These are phyloP conservation scores for Bostrychus sinensis DNA, from an alignment of 2,113 vertebrate genomes.

Conservation along the genomic window DNA sequence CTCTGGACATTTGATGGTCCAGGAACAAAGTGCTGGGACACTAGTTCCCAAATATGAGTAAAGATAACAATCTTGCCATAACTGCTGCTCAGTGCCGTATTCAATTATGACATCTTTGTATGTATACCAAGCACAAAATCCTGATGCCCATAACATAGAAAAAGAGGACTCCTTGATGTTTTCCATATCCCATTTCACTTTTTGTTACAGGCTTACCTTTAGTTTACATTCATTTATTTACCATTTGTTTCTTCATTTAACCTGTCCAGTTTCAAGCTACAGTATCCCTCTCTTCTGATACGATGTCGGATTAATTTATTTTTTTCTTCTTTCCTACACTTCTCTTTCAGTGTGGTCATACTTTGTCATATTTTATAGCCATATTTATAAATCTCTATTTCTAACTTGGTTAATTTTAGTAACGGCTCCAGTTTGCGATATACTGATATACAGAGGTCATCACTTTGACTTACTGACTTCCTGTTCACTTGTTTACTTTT, in stretches of 20 bases:
- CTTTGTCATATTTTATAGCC: conserved; percentile 22
- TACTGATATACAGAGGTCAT: conserved; percentile 62
- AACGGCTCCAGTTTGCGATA: conserved; percentile 59
- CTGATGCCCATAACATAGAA: no score
- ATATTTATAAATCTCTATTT: conserved; percentile 39
- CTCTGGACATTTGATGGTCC: neutral
- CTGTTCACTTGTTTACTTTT: conserved; percentile 49
- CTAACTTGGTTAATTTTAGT: conserved; percentile 56
- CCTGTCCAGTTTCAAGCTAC: no score
- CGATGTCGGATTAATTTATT: no score
- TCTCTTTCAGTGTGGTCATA: no score
- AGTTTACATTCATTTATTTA: no score
- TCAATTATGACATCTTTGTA: neutral
- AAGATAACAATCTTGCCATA: neutral
- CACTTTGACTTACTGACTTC: conserved; percentile 65
- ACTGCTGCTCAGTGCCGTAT: neutral
- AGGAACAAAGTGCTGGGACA: neutral
- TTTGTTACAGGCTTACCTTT: no score
- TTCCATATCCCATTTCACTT: no score
- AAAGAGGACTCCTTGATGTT: no score
- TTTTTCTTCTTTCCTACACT: no score
- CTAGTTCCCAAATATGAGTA: neutral
- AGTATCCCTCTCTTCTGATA: no score
- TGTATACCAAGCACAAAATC: no score
- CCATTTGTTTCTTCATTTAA: no score